Evolutionary conservation across 2,113 vertebrate species (phyloP), one percentile per base, ranked within the genome.

Genomic region (Lampris incognitus): DNA sequence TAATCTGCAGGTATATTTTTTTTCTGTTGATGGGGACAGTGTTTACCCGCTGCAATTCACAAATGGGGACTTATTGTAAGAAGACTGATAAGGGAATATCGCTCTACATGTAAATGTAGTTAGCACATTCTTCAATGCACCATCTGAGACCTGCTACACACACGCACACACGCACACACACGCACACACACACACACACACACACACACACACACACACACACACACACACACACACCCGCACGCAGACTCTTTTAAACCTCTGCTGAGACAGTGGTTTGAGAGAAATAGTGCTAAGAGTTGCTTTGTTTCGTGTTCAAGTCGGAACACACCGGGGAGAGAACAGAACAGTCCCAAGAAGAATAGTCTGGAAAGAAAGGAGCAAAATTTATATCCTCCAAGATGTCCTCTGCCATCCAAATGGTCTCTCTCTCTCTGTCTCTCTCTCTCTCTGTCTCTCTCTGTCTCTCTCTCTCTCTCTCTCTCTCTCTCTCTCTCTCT

Each of bases 401-500:
- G n/a, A 4, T 0, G 1, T 58, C 39, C 24, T 4, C 11, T n/a
- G 39, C 6, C n/a, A 57, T 13, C 37, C 5, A 56, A 48, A 46
- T 46, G 44, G 50, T 46, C 44, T 46, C 55, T 73, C 60, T 64
- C 61, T 73, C 81, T 64, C 64, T 69, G 67, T 83, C 13, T 55
- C 44, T 49, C 74, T 60, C 76, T 81, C 49, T 63, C 56, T 55
- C 52, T 66, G 41, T 55, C 68, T 88, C 76, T 79, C 81, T 54
- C 51, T 78, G 59, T 24, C 24, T 24, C 24, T 24, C 24, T 24
- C 24, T 24, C 24, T 24, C 24, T 24, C 24, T 24, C 24, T 24
- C 24, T 24, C 24, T 24, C 24, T 24, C 24, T 24, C 24, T 24
- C 24, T 24, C 24, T 24, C 24, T 24, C 24, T 24, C 24, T 24